These are phyloP conservation scores for Laterallus jamaicensis DNA, from an alignment of 2,113 vertebrate genomes.

Conservation along the genomic window DNA sequence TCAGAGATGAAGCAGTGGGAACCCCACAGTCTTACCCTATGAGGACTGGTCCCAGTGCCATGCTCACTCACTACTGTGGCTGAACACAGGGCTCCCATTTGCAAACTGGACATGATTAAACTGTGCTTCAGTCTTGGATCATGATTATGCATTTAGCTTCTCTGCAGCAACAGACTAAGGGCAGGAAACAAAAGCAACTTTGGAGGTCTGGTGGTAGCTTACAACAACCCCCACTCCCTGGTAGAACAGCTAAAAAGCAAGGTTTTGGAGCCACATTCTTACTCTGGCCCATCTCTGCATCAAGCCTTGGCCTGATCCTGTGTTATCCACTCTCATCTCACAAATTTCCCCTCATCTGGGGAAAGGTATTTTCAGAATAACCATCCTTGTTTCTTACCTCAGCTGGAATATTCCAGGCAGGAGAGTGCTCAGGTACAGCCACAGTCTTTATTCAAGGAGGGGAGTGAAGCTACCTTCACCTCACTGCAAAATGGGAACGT, in stretches of 20 bases:
- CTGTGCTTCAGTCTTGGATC: neutral
- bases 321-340: neutral
- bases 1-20: neutral
- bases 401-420: neutral
- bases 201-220: neutral
- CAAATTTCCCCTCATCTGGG: neutral
- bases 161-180: neutral
- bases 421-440: fast-evolving
- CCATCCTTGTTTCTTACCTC: neutral
- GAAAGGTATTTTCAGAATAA: neutral
- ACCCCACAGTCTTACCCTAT: neutral
- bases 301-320: neutral
- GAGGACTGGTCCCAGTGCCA: neutral
- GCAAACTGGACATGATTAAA: neutral
- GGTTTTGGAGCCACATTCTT: neutral
- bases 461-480: neutral
- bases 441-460: neutral
- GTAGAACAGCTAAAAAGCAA: neutral
- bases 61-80: no score
- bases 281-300: neutral
- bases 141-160: neutral
- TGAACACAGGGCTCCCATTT: neutral
- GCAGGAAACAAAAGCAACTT: neutral
- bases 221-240: neutral
- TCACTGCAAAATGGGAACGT: neutral